Percentiles rank a stretch among this genome's conserved stretches.
Evolutionary conservation across 1,140 invertebrate species (phyloP).

Genomic region (Oppia nitens): DNA sequence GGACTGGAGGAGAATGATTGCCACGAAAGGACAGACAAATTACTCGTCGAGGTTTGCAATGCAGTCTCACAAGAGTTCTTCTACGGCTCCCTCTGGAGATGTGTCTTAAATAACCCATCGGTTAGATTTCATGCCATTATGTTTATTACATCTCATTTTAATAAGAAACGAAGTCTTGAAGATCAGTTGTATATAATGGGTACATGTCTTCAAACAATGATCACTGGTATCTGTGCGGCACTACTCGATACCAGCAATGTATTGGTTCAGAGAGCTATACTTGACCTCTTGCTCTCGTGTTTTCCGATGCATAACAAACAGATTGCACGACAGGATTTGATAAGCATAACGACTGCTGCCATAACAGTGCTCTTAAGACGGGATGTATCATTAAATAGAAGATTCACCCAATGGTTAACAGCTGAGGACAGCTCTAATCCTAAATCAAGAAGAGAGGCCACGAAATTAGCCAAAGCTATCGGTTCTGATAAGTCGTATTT

Average conservation of each 20-base stretch:
- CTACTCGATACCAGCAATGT: conserved; percentile 65
- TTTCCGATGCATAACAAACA: conserved; percentile 73
- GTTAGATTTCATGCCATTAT: conserved; percentile 68
- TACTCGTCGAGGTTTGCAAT: conserved; percentile 59
- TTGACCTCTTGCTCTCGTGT: conserved; percentile 65
- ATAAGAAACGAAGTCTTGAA: conserved; percentile 59
- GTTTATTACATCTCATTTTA: conserved; percentile 64
- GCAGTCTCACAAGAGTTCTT: conserved; percentile 62
- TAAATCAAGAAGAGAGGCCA: background rate
- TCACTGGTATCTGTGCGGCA: conserved; percentile 47
- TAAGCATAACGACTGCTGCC: conserved; percentile 56
- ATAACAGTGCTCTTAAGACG: conserved; percentile 64
- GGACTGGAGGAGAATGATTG: conserved; percentile 83
- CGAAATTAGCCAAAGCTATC: conserved; percentile 23
- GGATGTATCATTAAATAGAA: conserved; percentile 78
- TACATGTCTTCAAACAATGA: conserved; percentile 65
- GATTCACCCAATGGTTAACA: conserved; percentile 65
- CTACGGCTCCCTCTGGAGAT: conserved; percentile 78
- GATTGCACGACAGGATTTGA: conserved; percentile 51
- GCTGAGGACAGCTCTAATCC: conserved; percentile 37
- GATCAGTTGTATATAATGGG: conserved; percentile 73
- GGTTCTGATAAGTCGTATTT: conserved; percentile 42
- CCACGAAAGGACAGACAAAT: conserved; percentile 57
- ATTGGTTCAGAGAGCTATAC: conserved; percentile 64
- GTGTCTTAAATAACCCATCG: conserved; percentile 57